Evolutionary conservation across 2,888 invertebrate genomes (phyloP), one percentile per base, ranked within the genome.

Genomic region (Caenorhabditis sulstoni): DNA sequence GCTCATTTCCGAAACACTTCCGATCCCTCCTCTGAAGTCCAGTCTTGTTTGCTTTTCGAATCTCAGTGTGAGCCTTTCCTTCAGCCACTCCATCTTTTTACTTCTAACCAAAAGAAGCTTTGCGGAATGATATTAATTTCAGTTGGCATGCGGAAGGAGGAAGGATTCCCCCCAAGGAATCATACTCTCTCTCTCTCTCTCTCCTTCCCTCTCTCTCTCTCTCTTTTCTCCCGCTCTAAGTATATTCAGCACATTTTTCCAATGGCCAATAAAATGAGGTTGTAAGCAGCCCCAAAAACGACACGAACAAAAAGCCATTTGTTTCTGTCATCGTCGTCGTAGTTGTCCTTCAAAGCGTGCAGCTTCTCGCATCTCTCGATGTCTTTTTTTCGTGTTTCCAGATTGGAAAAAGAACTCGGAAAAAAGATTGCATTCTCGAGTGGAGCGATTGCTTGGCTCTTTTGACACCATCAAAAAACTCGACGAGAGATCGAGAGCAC

Each of bases 21-120:
- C 39, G 61, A 64, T 45, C 37, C 49, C 37, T 29, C 39, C 29
- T 29, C 29, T 44, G 52, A 55, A 55, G 73, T 55, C 73, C 73
- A 73, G 50, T 73, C 64, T 73, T 73, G 50, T 73, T 73, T 73
- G 73, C 73, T 64, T 73, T 73, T 73, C 64, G 57, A 58, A 22
- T 41, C 47, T 58, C 49, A 41, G 71, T 52, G 41, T 47, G 20
- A 45, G 37, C n/a, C n/a, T n/a, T n/a, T n/a, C n/a, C n/a, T n/a
- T 53, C 61, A 61, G 61, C 41, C 55, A 45, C 61, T 39, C 45
- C 35, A 53, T 57, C 71, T 41, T 71, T 71, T 64, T 64, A 64
- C 57, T 64, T 61, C 47, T 70, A 47, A 45, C 61, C 70, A 45
- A 70, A 55, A 37, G 52, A 64, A 55, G 57, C 62, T 49, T 71